Conservation (phyloP, 2,797 vertebrate species). For the Heliangelus exortis region DNA sequence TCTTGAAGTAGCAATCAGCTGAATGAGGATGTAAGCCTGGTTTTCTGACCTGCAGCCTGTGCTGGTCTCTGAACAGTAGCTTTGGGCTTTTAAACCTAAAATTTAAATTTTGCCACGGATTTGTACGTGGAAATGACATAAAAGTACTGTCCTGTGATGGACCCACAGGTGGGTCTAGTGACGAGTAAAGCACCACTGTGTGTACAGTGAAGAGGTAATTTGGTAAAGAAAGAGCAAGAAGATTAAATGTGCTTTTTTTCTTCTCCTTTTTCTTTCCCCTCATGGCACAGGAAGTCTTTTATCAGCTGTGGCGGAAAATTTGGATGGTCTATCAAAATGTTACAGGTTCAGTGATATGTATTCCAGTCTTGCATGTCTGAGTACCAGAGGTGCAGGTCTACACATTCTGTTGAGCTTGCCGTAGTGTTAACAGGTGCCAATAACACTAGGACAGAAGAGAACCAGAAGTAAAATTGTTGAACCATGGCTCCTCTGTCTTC, state of each 20-base stretch:
- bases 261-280: not conserved
- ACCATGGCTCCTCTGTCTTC: not conserved
- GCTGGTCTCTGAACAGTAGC: not conserved
- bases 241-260: not conserved
- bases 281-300: not conserved
- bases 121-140: not conserved
- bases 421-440: not conserved
- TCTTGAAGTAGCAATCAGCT: not conserved
- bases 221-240: not conserved
- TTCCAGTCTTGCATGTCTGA: not conserved
- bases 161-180: not conserved
- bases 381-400: not conserved
- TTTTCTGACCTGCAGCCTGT: not conserved
- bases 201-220: not conserved
- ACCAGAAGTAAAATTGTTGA: not conserved
- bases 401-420: not conserved
- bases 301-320: not conserved
- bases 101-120: not conserved
- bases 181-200: not conserved
- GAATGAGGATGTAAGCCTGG: fast-evolving
- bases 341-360: not conserved
- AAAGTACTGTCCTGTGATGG: not conserved
- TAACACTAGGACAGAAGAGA: not conserved
- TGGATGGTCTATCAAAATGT: not conserved
- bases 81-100: not conserved